phyloP scores from a whole-genome alignment of 2,888 invertebrate species.

The Erynnis tages region DNA sequence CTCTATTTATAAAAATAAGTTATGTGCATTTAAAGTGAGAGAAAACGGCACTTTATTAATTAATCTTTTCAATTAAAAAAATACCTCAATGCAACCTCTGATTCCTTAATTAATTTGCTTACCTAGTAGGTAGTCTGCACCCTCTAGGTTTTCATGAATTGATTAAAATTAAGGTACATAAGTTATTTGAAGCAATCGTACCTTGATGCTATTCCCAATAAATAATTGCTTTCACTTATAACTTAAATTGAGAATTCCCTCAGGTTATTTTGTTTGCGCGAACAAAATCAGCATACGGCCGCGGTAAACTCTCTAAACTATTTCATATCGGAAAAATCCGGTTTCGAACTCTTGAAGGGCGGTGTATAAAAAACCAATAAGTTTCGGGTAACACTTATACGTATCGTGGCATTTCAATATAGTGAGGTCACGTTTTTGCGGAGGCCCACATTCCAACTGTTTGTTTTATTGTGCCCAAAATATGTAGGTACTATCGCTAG shows the following conservation, averaged over 20 bases:
- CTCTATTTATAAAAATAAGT: too few species aligned
- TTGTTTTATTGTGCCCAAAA: slow-evolving; percentile 29
- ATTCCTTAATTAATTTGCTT: too few species aligned
- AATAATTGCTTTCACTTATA: not conserved
- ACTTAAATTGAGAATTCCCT: slow-evolving; percentile 6
- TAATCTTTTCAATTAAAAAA: too few species aligned
- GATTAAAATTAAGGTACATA: too few species aligned
- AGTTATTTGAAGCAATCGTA: too few species aligned
- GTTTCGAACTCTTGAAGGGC: slow-evolving; percentile 15
- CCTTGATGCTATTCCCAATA: too few species aligned
- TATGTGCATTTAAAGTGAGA: too few species aligned
- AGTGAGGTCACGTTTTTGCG: slow-evolving; percentile 29
- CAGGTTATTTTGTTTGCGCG: slow-evolving; percentile 5
- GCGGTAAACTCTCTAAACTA: slow-evolving; percentile 14
- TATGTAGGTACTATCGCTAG: too few species aligned
- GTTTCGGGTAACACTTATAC: slow-evolving; percentile 34
- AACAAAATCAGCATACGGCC: slow-evolving; percentile 1
- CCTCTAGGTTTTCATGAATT: too few species aligned
- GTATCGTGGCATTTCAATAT: slow-evolving; percentile 35
- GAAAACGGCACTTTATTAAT: too few species aligned
- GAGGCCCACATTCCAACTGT: slow-evolving; percentile 28
- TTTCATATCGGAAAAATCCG: slow-evolving; percentile 22
- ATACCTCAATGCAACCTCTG: too few species aligned
- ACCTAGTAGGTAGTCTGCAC: too few species aligned
- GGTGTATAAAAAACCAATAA: slow-evolving; percentile 37